A percentile compares a stretch with the other conserved stretches of the same genome.
These are phyloP conservation scores for Takifugu rubripes DNA, from an alignment of 2,797 vertebrate species.

Conservation along the genomic window DNA sequence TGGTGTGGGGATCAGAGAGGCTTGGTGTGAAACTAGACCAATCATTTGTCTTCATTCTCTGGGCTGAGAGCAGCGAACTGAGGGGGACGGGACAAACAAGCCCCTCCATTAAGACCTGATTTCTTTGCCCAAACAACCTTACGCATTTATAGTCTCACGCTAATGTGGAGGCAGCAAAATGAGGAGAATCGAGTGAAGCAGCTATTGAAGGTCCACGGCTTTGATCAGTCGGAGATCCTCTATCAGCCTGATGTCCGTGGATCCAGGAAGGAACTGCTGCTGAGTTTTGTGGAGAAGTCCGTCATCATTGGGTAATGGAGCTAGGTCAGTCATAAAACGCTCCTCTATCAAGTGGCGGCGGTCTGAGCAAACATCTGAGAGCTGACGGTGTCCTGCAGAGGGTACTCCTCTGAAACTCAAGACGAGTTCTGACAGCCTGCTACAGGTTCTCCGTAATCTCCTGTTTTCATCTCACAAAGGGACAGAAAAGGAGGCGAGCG, in stretches of 20 bases:
- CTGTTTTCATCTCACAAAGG: slow-evolving; percentile 59
- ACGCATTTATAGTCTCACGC: slow-evolving; percentile 97
- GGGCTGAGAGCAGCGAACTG: slow-evolving; percentile 83
- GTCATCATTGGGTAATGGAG: slow-evolving; percentile 84
- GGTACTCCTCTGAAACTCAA: slow-evolving; percentile 69
- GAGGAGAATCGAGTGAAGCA: slow-evolving; percentile 96
- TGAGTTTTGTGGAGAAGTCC: slow-evolving; percentile 82
- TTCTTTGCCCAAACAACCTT: slow-evolving; percentile 97
- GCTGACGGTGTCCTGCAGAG: slow-evolving; percentile 62
- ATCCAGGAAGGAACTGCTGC: slow-evolving; percentile 80
- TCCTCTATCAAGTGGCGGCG: slow-evolving; percentile 71
- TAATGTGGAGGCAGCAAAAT: slow-evolving; percentile 95
- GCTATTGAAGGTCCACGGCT: slow-evolving; percentile 84
- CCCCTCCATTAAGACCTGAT: slow-evolving; percentile 94
- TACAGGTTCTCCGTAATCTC: slow-evolving; percentile 59
- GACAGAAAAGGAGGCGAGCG: slow-evolving; percentile 44
- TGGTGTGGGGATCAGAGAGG: slow-evolving; percentile 48
- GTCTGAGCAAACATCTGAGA: slow-evolving; percentile 69
- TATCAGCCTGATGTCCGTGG: slow-evolving; percentile 83
- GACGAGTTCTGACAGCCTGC: slow-evolving; percentile 51
- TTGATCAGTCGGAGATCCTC: slow-evolving; percentile 80
- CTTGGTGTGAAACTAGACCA: slow-evolving; percentile 82
- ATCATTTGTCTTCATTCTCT: slow-evolving; percentile 90
- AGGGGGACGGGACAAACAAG: slow-evolving; percentile 86
- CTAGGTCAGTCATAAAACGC: slow-evolving; percentile 84